Percentiles rank a stretch among this genome's conserved stretches.
Conservation (phyloP, 2,888 invertebrate genomes). For the Brachyopa scutellaris region DNA sequence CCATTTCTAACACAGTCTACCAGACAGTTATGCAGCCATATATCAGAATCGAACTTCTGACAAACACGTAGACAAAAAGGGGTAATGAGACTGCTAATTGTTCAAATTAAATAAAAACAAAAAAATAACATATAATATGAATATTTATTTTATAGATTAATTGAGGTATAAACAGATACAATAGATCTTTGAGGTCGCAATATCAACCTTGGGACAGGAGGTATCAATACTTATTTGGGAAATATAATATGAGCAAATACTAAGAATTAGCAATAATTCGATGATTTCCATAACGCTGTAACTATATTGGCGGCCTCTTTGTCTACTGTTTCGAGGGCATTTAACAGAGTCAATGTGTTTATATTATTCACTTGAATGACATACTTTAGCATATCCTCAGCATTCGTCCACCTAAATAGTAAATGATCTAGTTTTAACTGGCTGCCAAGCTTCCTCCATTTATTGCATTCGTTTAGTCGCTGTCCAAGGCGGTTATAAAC, state of each 20-base stretch:
- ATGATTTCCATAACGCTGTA: background rate
- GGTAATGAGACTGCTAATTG: too few species aligned
- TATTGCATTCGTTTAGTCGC: conserved; percentile 84
- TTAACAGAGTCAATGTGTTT: conserved; percentile 14
- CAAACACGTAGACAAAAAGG: too few species aligned
- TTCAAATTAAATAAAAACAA: background rate
- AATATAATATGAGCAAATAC: too few species aligned
- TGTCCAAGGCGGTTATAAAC: conserved; percentile 82
- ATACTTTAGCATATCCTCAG: conserved; percentile 84
- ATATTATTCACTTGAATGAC: conserved; percentile 74
- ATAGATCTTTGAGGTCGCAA: too few species aligned
- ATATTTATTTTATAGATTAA: background rate
- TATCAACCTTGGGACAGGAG: too few species aligned
- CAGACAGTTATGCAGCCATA: too few species aligned
- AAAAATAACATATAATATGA: background rate
- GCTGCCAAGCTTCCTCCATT: conserved; percentile 85
- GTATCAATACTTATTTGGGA: too few species aligned
- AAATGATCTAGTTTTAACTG: conserved; percentile 83
- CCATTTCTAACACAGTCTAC: too few species aligned
- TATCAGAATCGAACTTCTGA: too few species aligned
- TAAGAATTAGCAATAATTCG: background rate
- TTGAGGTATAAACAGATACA: too few species aligned
- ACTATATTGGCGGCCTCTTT: background rate
- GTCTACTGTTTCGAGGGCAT: conserved; percentile 28
- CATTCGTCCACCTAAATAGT: conserved; percentile 83